Conservation (phyloP, 2,888 invertebrate genomes). For the Ceramica pisi region DNA sequence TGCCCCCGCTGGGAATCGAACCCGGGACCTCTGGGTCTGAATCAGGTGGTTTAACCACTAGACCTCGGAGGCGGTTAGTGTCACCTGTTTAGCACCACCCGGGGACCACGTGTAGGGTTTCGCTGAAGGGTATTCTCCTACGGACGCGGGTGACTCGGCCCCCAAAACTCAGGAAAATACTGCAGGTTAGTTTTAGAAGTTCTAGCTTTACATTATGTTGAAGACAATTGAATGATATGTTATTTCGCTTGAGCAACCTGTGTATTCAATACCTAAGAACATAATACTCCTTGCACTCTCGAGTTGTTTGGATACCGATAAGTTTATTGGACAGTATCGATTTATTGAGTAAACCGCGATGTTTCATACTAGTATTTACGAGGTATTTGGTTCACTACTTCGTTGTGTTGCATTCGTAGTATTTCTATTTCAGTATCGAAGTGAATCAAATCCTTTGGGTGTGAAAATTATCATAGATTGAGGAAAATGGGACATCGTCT, state of each 20-base stretch:
- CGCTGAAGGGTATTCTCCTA: too few species aligned
- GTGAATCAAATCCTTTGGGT: conserved; percentile 16
- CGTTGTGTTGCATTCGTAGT: conserved; percentile 45
- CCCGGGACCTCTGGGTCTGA: too few species aligned
- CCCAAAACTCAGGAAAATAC: background rate
- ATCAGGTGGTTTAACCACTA: too few species aligned
- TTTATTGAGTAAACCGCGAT: conserved; percentile 59
- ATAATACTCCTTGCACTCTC: conserved; percentile 55
- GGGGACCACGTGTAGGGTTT: too few species aligned
- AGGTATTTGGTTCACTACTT: conserved; percentile 54
- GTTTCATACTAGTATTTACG: conserved; percentile 41
- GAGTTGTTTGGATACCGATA: conserved; percentile 58
- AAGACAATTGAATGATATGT: background rate
- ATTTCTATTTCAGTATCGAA: conserved; percentile 42
- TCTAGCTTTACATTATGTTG: background rate
- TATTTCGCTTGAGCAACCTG: background rate
- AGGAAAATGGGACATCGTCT: conserved; percentile 33
- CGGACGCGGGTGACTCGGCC: too few species aligned
- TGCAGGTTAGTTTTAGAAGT: background rate
- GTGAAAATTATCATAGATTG: conserved; percentile 11
- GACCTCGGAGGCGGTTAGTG: too few species aligned
- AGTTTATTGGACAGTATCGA: conserved; percentile 64
- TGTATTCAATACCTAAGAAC: conserved; percentile 26
- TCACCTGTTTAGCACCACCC: too few species aligned
- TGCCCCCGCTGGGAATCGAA: too few species aligned